These are phyloP conservation scores for Nomada lathburiana DNA, from an alignment of 2,888 invertebrate species.

Conservation along the genomic window DNA sequence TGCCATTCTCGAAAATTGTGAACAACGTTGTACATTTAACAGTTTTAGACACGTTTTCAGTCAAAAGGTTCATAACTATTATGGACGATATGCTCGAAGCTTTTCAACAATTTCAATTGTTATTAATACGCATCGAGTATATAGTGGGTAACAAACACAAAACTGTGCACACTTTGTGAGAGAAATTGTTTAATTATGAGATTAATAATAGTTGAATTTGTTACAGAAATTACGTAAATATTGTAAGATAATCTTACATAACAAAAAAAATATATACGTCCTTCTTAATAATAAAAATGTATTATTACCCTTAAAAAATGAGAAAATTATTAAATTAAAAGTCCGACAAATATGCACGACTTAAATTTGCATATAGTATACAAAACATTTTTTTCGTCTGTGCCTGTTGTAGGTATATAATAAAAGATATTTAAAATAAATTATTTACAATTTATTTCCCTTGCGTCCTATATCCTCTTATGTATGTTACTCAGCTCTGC, in stretches of 20 bases:
- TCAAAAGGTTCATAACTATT: conserved; percentile 80
- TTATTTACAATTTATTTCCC: conserved; percentile 9
- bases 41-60: conserved; percentile 66
- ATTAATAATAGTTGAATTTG: conserved; percentile 22
- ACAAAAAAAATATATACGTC: not conserved
- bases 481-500: not conserved
- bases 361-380: not conserved
- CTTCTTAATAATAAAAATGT: not conserved
- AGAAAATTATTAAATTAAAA: not conserved
- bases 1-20: conserved; percentile 86
- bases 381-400: conserved; percentile 1
- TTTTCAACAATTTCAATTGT: conserved; percentile 85
- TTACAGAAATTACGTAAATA: conserved; percentile 23
- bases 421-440: conserved; percentile 21
- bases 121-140: conserved; percentile 85
- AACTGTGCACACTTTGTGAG: conserved; percentile 18
- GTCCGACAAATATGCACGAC: not conserved
- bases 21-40: conserved; percentile 76
- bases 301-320: not conserved
- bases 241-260: conserved; percentile 4
- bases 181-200: conserved; percentile 3
- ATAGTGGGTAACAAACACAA: conserved; percentile 40
- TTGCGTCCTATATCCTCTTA: conserved; percentile 4
- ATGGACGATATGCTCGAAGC: conserved; percentile 83
- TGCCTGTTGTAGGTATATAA: not conserved